Percentiles rank a stretch among this genome's conserved stretches.
phyloP scores from a whole-genome alignment of 1,140 invertebrate species.

The Drosophila albomicans region DNA sequence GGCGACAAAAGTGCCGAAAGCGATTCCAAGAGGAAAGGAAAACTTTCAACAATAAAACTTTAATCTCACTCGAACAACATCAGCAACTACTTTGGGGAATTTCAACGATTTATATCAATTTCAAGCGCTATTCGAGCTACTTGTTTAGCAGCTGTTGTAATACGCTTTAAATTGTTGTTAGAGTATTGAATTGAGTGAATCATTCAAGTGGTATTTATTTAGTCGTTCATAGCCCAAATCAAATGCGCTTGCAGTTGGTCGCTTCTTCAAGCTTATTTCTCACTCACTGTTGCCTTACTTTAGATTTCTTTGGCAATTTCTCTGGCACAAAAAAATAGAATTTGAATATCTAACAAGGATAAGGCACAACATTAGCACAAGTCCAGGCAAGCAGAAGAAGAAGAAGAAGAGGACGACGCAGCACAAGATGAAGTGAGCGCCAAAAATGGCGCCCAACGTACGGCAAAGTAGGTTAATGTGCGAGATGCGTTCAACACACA shows the following conservation, averaged over 20 bases:
- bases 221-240: background rate
- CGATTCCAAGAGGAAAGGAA: background rate
- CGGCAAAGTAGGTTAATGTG: conserved; percentile 75
- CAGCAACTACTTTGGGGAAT: conserved; percentile 24
- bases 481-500: conserved; percentile 38
- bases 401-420: background rate
- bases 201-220: too few relatives aligned
- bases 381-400: background rate
- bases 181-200: too few relatives aligned
- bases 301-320: background rate
- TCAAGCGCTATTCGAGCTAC: background rate
- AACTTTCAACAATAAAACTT: conserved; percentile 20
- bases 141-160: background rate
- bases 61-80: background rate
- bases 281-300: background rate
- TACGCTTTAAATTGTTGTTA: background rate
- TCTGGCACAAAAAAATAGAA: conserved; percentile 27
- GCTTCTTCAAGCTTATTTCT: background rate
- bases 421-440: conserved; percentile 1
- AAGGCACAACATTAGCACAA: conserved; percentile 38
- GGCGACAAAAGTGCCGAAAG: conserved; percentile 39
- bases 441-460: conserved; percentile 59
- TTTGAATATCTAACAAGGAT: conserved; percentile 81
- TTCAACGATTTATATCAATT: conserved; percentile 35
- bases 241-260: too few relatives aligned